Percentiles rank a stretch among this genome's conserved stretches.
Evolutionary conservation across 37 sponge, comb jelly and placozoan species (phyloP).

Genomic region (Beroe ovata): DNA sequence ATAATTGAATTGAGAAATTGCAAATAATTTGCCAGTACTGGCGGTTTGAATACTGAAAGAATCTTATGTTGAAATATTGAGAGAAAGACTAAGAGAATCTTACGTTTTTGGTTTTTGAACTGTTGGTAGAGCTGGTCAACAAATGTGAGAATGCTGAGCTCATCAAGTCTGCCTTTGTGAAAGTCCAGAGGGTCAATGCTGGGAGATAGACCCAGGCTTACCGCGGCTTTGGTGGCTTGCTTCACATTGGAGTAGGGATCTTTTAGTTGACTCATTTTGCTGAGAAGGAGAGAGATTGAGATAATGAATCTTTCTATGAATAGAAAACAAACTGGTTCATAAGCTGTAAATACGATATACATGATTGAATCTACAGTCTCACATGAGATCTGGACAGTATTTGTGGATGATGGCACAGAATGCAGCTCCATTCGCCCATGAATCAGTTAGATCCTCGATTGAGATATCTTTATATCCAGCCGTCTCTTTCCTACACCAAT

Average conservation of each 20-base stretch:
- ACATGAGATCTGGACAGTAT: constrained; percentile 39
- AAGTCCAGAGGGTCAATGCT: constrained; percentile 49
- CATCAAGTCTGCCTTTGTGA: constrained; percentile 9
- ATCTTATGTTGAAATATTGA: no score
- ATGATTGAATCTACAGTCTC: no score
- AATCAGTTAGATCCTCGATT: constrained; percentile 35
- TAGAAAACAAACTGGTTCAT: no score
- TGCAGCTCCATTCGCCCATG: constrained; percentile 30
- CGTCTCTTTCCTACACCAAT: constrained; percentile 24
- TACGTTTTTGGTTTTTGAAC: constrained; percentile 15
- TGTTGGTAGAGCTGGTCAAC: constrained; percentile 51
- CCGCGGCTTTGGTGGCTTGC: constrained; percentile 55
- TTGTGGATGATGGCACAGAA: constrained; percentile 61
- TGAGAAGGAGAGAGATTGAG: no score
- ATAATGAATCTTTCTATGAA: no score
- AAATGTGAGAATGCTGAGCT: constrained; percentile 43
- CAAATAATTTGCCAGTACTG: no score
- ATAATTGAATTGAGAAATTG: no score
- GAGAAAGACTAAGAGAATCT: no score
- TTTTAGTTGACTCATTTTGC: constrained; percentile 22
- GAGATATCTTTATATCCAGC: background rate
- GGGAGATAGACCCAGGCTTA: background rate
- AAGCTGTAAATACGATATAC: no score
- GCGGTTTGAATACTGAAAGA: no score
- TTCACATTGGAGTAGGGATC: constrained; percentile 61